Evolutionary conservation across 2,113 vertebrate genomes (phyloP).

Genomic region (Aegithalos caudatus): DNA sequence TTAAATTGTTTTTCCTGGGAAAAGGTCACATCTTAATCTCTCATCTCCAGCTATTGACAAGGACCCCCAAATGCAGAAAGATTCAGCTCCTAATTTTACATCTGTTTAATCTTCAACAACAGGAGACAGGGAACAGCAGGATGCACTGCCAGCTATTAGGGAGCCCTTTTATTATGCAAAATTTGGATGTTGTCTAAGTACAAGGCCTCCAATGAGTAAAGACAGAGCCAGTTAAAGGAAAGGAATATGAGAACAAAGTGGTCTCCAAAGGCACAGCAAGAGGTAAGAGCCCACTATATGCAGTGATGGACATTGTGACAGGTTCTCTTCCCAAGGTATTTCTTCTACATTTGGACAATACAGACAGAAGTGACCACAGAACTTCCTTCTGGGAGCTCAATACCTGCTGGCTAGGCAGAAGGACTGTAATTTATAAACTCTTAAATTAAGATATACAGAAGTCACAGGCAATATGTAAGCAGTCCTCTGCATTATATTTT

Average conservation of each 20-base stretch:
- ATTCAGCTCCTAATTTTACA: conserved; percentile 38
- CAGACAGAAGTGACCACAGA: not conserved
- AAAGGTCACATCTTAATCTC: not conserved
- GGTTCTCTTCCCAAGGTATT: not conserved
- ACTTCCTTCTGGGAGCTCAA: not conserved
- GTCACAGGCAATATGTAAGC: not conserved
- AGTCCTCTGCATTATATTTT: not conserved
- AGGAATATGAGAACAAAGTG: conserved; percentile 28
- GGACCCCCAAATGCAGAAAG: not conserved
- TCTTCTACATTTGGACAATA: not conserved
- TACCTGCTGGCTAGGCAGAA: not conserved
- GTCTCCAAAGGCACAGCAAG: conserved; percentile 48
- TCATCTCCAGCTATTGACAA: not conserved
- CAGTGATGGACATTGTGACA: not conserved
- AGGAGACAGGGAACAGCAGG: conserved; percentile 34
- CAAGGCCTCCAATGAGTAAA: conserved; percentile 7
- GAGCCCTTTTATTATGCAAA: conserved; percentile 54
- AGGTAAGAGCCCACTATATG: not conserved
- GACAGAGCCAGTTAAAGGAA: conserved; percentile 22
- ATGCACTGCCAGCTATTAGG: conserved; percentile 10
- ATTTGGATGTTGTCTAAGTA: conserved; percentile 24
- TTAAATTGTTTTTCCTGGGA: not conserved
- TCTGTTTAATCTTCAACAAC: conserved; percentile 47
- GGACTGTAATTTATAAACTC: not conserved
- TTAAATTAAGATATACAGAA: not conserved